Percentiles rank a stretch among this genome's conserved stretches.
Evolutionary conservation across 2,113 vertebrate genomes (phyloP).

Genomic region (Atlantisia rogersi): DNA sequence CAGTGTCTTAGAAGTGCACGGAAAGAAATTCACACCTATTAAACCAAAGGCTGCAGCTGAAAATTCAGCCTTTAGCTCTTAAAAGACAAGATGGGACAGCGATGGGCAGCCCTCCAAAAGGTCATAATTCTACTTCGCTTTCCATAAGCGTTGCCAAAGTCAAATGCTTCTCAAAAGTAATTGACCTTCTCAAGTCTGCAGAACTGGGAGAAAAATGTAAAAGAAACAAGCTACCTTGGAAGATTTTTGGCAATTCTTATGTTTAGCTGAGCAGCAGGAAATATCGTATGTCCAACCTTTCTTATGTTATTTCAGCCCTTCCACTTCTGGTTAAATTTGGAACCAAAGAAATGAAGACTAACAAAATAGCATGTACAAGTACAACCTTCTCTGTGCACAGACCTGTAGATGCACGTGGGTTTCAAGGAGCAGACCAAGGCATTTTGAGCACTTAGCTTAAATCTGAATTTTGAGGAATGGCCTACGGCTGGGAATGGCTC

Average conservation of each 20-base stretch:
- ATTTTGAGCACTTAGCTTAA: not conserved
- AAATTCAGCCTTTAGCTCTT: conserved; percentile 38
- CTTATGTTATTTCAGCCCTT: conserved; percentile 65
- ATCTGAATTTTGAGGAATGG: not conserved
- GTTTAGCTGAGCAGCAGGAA: conserved; percentile 67
- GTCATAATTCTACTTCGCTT: conserved; percentile 52
- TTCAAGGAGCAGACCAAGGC: not conserved
- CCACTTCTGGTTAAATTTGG: conserved; percentile 65
- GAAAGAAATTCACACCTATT: conserved; percentile 58
- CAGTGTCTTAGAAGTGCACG: not conserved
- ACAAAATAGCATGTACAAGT: not conserved
- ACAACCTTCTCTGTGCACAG: not conserved
- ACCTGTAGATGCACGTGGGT: not conserved
- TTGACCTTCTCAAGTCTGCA: conserved; percentile 59
- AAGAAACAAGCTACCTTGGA: conserved; percentile 69
- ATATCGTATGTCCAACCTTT: conserved; percentile 52
- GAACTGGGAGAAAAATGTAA: conserved; percentile 58
- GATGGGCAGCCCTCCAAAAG: conserved; percentile 57
- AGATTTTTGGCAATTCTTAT: conserved; percentile 58
- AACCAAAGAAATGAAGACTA: conserved; percentile 38
- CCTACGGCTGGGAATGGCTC: not conserved
- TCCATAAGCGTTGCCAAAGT: conserved; percentile 58
- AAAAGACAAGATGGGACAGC: conserved; percentile 52
- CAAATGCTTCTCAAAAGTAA: conserved; percentile 63
- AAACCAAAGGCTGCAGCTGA: not conserved